Base-by-base conservation (phyloP, 1,140 invertebrate species). In the Hypothenemus hampei region DNA sequence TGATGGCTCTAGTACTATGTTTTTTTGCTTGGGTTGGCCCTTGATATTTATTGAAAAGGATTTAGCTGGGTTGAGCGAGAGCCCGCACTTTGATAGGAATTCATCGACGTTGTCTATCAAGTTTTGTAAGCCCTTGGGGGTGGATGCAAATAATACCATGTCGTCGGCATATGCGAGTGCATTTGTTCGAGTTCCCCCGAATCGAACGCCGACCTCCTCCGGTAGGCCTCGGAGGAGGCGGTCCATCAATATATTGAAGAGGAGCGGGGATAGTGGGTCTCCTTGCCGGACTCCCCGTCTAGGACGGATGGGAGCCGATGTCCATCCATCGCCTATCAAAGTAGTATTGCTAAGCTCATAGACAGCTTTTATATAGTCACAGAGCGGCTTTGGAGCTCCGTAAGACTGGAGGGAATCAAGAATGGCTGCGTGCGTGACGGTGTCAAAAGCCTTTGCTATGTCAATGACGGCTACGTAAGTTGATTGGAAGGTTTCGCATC, bases 221-320 rank as follows among this genome's bases (percentile, higher is more conserved):
- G 59, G 43, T 20, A 46, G 39, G 7, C 3, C 3, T 6, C 24
- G 29, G 2, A 70, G 33, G 0, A 70, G 8, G 3, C 51, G 29
- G 11, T 70, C 68, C 1, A 71, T 59, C 0, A 68, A 58, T 0
- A 69, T 31, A 53, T 70, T 71, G 43, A 65, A 65, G 0, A 65
- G 51, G 4, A 69, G 35, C 1, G 72, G 67, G 3, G 62, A 65
- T 0, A 72, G 48, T 2, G 70, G 67, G 47, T 74, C 71, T 1
- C 73, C 73, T 55, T 75, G 73, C 48, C 68, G 66, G 0, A 74
- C 71, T 3, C 72, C 73, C 18, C 65, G 45, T 4, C 36, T 48
- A 1, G 52, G 57, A 66, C 69, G 69, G 67, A 72, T 70, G 61
- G 56, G 58, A 60, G 52, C 59, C 52, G 62, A 57, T 59, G 60